Evolutionary conservation across 2,113 vertebrate species (phyloP).

Genomic region (Lepisosteus osseus): DNA sequence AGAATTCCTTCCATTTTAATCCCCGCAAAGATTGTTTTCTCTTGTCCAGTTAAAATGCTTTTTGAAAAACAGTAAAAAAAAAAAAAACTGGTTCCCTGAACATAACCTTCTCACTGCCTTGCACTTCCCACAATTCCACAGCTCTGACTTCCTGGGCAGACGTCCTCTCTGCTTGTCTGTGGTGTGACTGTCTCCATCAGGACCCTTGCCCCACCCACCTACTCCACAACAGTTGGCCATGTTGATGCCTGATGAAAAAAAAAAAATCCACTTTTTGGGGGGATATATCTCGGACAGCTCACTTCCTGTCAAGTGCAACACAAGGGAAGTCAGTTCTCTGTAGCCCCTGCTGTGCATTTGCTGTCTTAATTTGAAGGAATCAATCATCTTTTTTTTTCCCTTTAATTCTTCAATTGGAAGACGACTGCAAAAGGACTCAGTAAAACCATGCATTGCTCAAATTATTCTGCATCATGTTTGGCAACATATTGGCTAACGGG

Average conservation of each 20-base stretch:
- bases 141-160: conserved; percentile 40
- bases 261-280: conserved; percentile 46
- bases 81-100: conserved; percentile 30
- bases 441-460: conserved; percentile 33
- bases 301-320: conserved; percentile 41
- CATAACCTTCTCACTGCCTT: conserved; percentile 73
- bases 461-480: conserved; percentile 38
- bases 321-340: conserved; percentile 67
- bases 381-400: conserved; percentile 4
- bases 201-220: conserved; percentile 61
- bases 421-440: conserved; percentile 15
- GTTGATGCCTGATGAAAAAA: conserved; percentile 86
- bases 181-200: conserved; percentile 89
- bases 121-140: conserved; percentile 63
- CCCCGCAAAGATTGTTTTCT: too few relatives aligned
- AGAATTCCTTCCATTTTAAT: too few relatives aligned
- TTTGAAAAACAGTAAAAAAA: too few relatives aligned
- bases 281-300: conserved; percentile 59
- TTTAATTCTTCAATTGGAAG: conserved; percentile 24
- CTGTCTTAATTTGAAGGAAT: conserved; percentile 17
- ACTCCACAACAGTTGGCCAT: conserved; percentile 82
- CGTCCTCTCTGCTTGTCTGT: conserved; percentile 70
- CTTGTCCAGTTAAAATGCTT: too few relatives aligned
- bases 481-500: conserved; percentile 88
- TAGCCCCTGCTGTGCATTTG: conserved; percentile 33